Evolutionary conservation across 1,140 invertebrate species (phyloP).

Genomic region (Saxidomus purpurata): DNA sequence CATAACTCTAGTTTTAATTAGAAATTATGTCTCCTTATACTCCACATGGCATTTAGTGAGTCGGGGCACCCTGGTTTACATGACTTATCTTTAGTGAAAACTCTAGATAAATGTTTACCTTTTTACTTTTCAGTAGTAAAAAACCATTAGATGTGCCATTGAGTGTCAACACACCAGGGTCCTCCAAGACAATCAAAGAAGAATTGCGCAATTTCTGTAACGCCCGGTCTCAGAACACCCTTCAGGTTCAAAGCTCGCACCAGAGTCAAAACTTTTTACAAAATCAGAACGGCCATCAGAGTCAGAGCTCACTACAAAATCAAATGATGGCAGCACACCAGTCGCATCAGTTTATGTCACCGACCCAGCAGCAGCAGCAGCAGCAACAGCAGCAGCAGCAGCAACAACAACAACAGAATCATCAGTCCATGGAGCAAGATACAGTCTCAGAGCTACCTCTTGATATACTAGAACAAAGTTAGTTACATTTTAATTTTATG

Average conservation of each 20-base stretch:
- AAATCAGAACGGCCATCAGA: neutral
- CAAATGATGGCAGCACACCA: neutral
- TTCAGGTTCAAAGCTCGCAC: conserved; percentile 67
- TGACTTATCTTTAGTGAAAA: too few relatives aligned
- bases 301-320: conserved; percentile 9
- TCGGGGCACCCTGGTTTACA: too few relatives aligned
- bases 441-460: conserved; percentile 79
- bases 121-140: conserved; percentile 64
- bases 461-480: conserved; percentile 83
- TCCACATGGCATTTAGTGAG: too few relatives aligned
- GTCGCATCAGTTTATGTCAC: neutral
- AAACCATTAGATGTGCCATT: conserved; percentile 60
- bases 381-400: conserved; percentile 68
- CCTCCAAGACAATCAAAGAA: conserved; percentile 95
- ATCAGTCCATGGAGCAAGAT: conserved; percentile 59
- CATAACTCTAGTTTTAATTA: too few relatives aligned
- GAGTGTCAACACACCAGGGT: conserved; percentile 75
- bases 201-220: conserved; percentile 95
- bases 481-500: conserved; percentile 50
- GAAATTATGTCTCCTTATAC: too few relatives aligned
- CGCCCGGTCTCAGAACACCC: conserved; percentile 90
- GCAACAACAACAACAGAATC: conserved; percentile 61
- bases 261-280: neutral
- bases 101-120: too few relatives aligned
- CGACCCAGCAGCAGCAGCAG: conserved; percentile 74